These are phyloP conservation scores for Leucozona laternaria DNA, from an alignment of 2,888 invertebrate species.

Conservation along the genomic window DNA sequence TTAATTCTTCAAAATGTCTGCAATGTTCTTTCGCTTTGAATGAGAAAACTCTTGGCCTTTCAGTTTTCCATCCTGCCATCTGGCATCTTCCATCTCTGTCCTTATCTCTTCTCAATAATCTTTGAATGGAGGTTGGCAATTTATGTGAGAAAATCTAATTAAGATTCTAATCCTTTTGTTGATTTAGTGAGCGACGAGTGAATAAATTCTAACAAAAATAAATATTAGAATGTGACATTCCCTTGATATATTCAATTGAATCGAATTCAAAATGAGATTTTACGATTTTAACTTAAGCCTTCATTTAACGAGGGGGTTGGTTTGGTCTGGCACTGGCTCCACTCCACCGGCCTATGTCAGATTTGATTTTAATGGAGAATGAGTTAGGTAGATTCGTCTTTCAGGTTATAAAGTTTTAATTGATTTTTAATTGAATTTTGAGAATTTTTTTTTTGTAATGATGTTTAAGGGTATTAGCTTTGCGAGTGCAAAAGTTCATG, in stretches of 20 bases:
- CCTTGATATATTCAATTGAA: slow-evolving; percentile 53
- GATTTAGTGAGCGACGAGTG: slow-evolving; percentile 54
- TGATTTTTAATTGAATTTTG: slow-evolving; percentile 55
- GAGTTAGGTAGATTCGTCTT: slow-evolving; percentile 21
- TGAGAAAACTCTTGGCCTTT: slow-evolving; percentile 14
- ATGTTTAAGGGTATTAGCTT: neutral
- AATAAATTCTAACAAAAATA: slow-evolving; percentile 36
- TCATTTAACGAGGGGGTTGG: slow-evolving; percentile 12
- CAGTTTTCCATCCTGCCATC: neutral
- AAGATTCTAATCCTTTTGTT: slow-evolving; percentile 72
- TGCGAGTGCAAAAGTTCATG: slow-evolving; percentile 16
- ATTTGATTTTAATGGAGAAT: neutral
- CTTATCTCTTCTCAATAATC: slow-evolving; percentile 32
- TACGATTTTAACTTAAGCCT: slow-evolving; percentile 22
- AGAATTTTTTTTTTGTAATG: neutral
- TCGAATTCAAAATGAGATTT: slow-evolving; percentile 37
- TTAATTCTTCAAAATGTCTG: slow-evolving; percentile 28
- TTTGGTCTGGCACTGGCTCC: neutral
- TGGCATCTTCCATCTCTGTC: neutral
- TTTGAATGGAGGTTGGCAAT: slow-evolving; percentile 37
- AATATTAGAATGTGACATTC: slow-evolving; percentile 38
- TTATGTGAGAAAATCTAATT: slow-evolving; percentile 63
- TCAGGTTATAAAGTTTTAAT: slow-evolving; percentile 54
- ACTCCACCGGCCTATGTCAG: slow-evolving; percentile 2
- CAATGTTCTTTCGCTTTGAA: neutral